phyloP scores from a whole-genome alignment of 2,888 invertebrate species.

The Hyles lineata region DNA sequence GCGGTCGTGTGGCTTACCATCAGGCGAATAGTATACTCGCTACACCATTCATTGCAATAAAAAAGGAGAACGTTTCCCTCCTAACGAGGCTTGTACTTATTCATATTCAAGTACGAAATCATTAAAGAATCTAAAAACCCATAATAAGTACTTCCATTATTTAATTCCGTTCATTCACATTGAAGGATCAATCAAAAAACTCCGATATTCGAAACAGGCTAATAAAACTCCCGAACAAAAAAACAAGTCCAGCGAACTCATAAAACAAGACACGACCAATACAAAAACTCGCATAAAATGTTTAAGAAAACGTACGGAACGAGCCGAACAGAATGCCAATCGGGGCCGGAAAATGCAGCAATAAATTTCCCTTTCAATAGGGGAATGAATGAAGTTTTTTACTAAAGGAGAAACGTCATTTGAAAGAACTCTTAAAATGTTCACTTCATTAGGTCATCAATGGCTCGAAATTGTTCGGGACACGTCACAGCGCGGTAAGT shows the following conservation, averaged over 20 bases:
- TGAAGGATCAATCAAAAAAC: too few species aligned
- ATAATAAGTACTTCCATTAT: too few species aligned
- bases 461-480: slow-evolving; percentile 18
- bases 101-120: too few species aligned
- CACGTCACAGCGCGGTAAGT: slow-evolving; percentile 13
- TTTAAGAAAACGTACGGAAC: slow-evolving; percentile 7
- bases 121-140: too few species aligned
- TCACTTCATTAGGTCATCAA: slow-evolving; percentile 25
- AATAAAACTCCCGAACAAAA: not conserved
- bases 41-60: too few species aligned
- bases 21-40: too few species aligned
- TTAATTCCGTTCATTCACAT: too few species aligned
- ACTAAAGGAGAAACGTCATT: slow-evolving; percentile 17
- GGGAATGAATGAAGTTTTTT: slow-evolving; percentile 12
- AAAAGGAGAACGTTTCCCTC: too few species aligned
- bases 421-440: slow-evolving; percentile 16
- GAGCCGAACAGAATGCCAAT: slow-evolving; percentile 11
- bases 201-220: too few species aligned
- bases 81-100: too few species aligned
- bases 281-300: slow-evolving; percentile 1
- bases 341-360: slow-evolving; percentile 1
- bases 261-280: not conserved
- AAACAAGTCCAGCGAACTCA: not conserved
- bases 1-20: too few species aligned
- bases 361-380: slow-evolving; percentile 22